Conservation (phyloP, 2,113 vertebrate species). For the Scatophagus argus region DNA sequence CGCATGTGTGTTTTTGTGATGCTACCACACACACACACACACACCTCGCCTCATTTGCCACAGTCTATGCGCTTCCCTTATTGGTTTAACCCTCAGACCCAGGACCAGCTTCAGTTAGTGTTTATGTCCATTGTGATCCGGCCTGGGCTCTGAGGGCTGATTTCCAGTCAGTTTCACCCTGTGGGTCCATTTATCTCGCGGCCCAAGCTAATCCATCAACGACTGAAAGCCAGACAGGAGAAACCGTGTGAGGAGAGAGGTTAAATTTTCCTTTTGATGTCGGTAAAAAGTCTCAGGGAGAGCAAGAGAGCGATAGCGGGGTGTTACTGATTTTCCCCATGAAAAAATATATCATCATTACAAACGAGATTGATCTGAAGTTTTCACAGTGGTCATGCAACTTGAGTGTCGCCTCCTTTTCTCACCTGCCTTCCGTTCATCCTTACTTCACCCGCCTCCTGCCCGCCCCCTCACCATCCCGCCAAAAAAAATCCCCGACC, state of each 20-base stretch:
- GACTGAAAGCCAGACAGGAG: constrained; percentile 68
- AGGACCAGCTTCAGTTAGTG: constrained; percentile 69
- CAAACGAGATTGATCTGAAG: constrained; percentile 78
- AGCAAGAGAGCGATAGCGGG: constrained; percentile 65
- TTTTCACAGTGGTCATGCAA: constrained; percentile 85
- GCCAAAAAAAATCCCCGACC: constrained; percentile 12
- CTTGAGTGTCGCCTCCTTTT: constrained; percentile 76
- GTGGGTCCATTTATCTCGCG: constrained; percentile 71
- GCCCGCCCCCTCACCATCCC: not conserved
- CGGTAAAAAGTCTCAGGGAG: constrained; percentile 69
- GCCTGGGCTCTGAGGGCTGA: constrained; percentile 61
- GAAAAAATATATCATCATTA: constrained; percentile 84
- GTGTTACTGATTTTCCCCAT: constrained; percentile 69
- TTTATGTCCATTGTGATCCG: constrained; percentile 63
- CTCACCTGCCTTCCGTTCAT: constrained; percentile 39
- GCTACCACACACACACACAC: constrained; percentile 68
- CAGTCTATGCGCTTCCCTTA: constrained; percentile 62
- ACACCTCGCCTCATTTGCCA: constrained; percentile 65
- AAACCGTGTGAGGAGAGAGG: constrained; percentile 64
- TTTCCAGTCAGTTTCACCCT: constrained; percentile 69
- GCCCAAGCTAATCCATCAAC: constrained; percentile 72
- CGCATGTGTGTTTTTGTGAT: constrained; percentile 59
- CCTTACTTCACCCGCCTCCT: constrained; percentile 13
- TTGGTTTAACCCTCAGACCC: constrained; percentile 68
- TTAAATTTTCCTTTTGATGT: constrained; percentile 64